Evolutionary conservation across 2,113 vertebrate species (phyloP), one percentile per base, ranked within the genome.

Genomic region (Alligator sinensis): DNA sequence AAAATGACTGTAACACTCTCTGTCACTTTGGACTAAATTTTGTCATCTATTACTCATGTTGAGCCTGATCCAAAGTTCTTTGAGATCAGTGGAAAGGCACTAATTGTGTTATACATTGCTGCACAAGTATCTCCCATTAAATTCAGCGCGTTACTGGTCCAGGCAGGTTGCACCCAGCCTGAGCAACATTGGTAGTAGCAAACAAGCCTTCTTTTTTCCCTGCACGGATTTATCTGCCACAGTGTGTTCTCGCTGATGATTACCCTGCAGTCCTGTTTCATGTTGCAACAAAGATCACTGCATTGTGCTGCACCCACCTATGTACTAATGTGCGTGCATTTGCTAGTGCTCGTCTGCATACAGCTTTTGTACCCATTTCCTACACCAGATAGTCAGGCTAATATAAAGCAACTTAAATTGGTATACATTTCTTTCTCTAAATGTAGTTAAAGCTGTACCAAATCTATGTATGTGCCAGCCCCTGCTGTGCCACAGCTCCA

Each of bases 241-340:
- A 80, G 66, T 3, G 9, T 84, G 70, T 84, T 93, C 47, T 81
- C 16, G 11, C 81, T 86, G 85, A 84, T 94, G 1, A 0, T 38
- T 85, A 80, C n/a, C 30, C 77, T 94, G 84, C 90, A 90, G 93
- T 88, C 88, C 91, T 77, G 82, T 91, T 95, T 95, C 96, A 97
- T 94, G 95, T 91, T 96, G 82, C 70, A 74, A 25, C 70, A 47
- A 34, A 74, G 70, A 24, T 74, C 6, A 3, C 11, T 22, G 68
- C 22, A 10, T 34, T 3, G 19, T 72, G 82, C 78, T 3, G 0
- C 90, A 80, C 75, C 34, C 60, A 55, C 90, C 86, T 64, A 24
- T 60, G 19, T 80, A 64, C 17, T 80, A 58, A 82, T 78, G 25
- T 2, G 61, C 74, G 54, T 83, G 4, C 22, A 90, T 86, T n/a